These are phyloP conservation scores for Tachysurus vachellii DNA, from an alignment of 2,113 vertebrate species.

Conservation along the genomic window DNA sequence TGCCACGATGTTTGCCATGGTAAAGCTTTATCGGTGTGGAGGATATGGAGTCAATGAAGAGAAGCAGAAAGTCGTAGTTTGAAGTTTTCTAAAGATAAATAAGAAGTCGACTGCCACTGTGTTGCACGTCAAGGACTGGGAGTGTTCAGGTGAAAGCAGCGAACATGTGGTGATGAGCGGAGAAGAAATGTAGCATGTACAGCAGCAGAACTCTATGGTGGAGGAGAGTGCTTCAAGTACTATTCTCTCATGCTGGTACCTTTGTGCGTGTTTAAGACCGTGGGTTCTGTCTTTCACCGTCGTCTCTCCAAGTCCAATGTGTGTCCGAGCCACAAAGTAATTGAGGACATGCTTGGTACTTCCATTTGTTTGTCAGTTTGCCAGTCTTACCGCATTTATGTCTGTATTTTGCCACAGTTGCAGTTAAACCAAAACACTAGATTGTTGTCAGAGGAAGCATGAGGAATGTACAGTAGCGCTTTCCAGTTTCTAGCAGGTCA, in stretches of 20 bases:
- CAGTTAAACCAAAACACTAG: constrained; percentile 34
- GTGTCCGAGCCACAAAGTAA: constrained; percentile 3
- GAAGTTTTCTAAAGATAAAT: constrained; percentile 10
- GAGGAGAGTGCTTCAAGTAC: constrained; percentile 37
- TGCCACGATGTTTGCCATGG: constrained; percentile 16
- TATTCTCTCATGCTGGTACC: constrained; percentile 58
- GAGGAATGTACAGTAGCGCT: constrained; percentile 46
- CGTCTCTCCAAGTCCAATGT: neutral
- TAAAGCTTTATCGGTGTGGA: constrained; percentile 8
- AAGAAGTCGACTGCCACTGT: constrained; percentile 13
- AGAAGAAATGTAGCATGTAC: constrained; percentile 79
- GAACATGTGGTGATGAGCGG: constrained; percentile 10
- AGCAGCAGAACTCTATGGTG: constrained; percentile 57
- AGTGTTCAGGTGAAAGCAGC: constrained; percentile 21
- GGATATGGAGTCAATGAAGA: neutral
- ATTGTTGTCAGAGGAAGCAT: constrained; percentile 26
- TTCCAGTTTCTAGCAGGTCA: constrained; percentile 12
- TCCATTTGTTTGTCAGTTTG: constrained; percentile 22
- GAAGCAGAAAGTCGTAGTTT: neutral
- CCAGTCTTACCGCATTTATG: neutral
- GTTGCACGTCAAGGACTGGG: constrained; percentile 15
- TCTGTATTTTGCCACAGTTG: constrained; percentile 35
- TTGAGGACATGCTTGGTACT: constrained; percentile 34
- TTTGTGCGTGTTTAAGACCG: constrained; percentile 48
- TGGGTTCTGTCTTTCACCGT: neutral